Evolutionary conservation across 1,140 invertebrate species (phyloP), one percentile per base, ranked within the genome.

Genomic region (Drosophila seguyi): DNA sequence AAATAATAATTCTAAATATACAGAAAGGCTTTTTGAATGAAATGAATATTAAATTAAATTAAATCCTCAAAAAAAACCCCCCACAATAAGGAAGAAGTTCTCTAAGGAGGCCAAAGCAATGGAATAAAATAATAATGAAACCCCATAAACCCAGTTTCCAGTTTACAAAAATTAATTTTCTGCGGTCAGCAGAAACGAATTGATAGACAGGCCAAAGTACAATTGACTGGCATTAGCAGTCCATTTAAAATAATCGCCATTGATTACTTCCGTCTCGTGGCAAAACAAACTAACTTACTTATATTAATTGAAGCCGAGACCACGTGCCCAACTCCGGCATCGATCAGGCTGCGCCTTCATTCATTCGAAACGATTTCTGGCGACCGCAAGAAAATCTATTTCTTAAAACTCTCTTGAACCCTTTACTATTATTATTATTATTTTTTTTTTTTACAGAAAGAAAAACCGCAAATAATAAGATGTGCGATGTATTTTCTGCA

Each of bases 371-470:
- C 48, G 8, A 59, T 36, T 55, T 60, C 39, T 52, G 31, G 25
- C 34, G 65, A 84, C 81, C 81, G 75, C 81, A 85, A 65, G 75
- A 72, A 84, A 83, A 83, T 76, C 66, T 68, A 48, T 82, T 86
- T 62, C 47, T 63, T 52, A 76, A 62, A 77, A 83, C 84, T 74
- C 84, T 78, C 73, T 80, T 81, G 76, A 80, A 73, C 67, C 52
- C 20, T 42, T 42, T 42, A 20, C 10, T 6, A 6, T 20, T 34
- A 38, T 2, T 18, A 16, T 8, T n/a, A n/a, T 6, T 13, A 25
- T 27, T 10, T n/a, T 48, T 39, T 62, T 48, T 66, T 48, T 79
- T 71, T 75, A 60, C n/a, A n/a, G n/a, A 65, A 62, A 41, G 52
- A 22, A 62, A 59, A 61, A 69, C 66, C 66, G 47, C 66, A 69